A percentile compares a stretch with the other conserved stretches of the same genome.
Evolutionary conservation across 2,888 invertebrate genomes (phyloP).

Genomic region (Campopleginae sp.): DNA sequence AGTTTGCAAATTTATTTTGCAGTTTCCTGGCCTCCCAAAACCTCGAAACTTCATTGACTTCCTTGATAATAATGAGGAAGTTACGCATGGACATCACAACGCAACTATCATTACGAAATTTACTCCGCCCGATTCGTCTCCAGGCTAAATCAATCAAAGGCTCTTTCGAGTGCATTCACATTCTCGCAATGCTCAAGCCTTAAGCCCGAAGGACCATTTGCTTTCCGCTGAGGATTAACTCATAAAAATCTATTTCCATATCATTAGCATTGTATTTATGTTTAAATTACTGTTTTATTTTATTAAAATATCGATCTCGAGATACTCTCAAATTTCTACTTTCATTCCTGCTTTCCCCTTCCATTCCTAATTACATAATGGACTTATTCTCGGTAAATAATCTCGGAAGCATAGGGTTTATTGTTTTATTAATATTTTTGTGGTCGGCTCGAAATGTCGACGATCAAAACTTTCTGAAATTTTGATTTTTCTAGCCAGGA

Average conservation of each 20-base stretch:
- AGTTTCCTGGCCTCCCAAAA: not conserved
- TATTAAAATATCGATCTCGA: not conserved
- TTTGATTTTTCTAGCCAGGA: not conserved
- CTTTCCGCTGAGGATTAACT: not conserved
- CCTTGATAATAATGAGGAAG: not conserved
- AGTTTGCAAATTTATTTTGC: not conserved
- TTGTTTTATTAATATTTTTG: too few relatives aligned
- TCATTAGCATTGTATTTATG: not conserved
- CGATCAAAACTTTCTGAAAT: not conserved
- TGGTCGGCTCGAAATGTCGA: not conserved
- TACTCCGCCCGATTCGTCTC: not conserved
- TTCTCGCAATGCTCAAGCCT: not conserved
- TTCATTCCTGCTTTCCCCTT: not conserved
- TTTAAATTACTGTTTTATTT: not conserved
- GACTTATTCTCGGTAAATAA: not conserved
- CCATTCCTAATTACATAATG: not conserved
- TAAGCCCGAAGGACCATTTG: not conserved
- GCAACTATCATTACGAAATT: not conserved
- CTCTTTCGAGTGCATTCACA: conserved; percentile 7
- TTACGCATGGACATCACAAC: not conserved
- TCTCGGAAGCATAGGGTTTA: not conserved
- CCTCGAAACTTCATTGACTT: not conserved
- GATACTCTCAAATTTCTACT: conserved; percentile 12
- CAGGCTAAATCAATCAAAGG: not conserved
- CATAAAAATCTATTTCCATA: not conserved